These are phyloP conservation scores for Danionella dracula DNA, from an alignment of 2,797 vertebrate genomes.

Conservation along the genomic window DNA sequence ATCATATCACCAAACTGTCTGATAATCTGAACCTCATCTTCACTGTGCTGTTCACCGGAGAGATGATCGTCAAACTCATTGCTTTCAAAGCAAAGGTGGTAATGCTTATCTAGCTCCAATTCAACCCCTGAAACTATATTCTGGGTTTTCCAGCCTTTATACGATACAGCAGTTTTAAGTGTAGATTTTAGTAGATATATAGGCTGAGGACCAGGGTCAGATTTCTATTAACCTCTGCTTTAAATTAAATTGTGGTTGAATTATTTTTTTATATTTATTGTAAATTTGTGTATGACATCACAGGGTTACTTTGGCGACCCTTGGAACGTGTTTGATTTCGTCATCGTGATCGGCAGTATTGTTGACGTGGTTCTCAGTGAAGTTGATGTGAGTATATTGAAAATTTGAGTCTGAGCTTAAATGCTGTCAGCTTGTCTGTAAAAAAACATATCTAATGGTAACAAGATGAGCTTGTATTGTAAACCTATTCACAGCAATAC, in stretches of 20 bases:
- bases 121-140: too few species aligned
- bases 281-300: constrained; percentile 4
- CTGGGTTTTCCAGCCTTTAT: too few species aligned
- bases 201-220: too few species aligned
- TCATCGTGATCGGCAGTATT: constrained; percentile 94
- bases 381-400: constrained; percentile 82
- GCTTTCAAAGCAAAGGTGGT: constrained; percentile 97
- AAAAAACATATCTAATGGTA: constrained; percentile 18
- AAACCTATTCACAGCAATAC: constrained; percentile 44
- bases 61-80: constrained; percentile 96
- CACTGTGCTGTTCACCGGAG: constrained; percentile 91
- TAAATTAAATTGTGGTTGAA: too few species aligned
- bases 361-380: constrained; percentile 96
- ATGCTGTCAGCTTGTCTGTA: not conserved
- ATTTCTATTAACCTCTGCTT: too few species aligned
- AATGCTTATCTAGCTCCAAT: too few species aligned
- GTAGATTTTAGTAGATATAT: too few species aligned
- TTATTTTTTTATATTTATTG: not conserved
- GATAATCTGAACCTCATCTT: constrained; percentile 91
- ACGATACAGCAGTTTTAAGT: too few species aligned
- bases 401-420: not conserved
- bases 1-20: constrained; percentile 86
- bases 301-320: constrained; percentile 98
- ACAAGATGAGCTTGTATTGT: constrained; percentile 47
- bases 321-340: constrained; percentile 98